These are phyloP conservation scores for Battus philenor DNA, from an alignment of 1,140 invertebrate species.

Conservation along the genomic window DNA sequence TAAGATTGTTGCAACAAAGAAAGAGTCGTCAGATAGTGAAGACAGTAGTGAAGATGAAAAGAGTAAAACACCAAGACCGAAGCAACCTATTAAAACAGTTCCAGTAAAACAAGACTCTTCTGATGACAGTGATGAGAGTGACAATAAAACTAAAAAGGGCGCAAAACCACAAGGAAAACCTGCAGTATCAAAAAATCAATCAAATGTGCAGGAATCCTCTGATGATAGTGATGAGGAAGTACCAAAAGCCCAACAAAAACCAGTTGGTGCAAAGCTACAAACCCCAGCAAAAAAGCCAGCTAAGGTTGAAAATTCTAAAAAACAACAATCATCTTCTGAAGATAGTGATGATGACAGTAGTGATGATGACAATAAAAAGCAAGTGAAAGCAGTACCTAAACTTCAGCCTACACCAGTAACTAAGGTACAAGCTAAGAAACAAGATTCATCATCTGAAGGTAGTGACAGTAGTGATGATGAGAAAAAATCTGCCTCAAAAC, in stretches of 20 bases:
- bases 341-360: constrained; percentile 13
- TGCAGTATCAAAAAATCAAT: constrained; percentile 27
- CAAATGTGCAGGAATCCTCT: too few relatives aligned
- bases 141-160: constrained; percentile 26
- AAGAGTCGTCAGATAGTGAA: constrained; percentile 37
- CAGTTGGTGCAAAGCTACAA: constrained; percentile 11
- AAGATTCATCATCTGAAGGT: constrained; percentile 40
- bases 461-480: constrained; percentile 44
- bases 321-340: constrained; percentile 11
- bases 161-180: constrained; percentile 24
- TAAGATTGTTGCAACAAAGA: constrained; percentile 18
- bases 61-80: constrained; percentile 20
- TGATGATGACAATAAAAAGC: constrained; percentile 6
- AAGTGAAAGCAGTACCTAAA: constrained; percentile 15
- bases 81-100: constrained; percentile 18
- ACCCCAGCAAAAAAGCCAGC: constrained; percentile 2
- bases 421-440: constrained; percentile 20
- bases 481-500: constrained; percentile 20
- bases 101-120: constrained; percentile 29
- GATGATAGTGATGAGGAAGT: constrained; percentile 34
- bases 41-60: constrained; percentile 32
- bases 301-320: too few relatives aligned
- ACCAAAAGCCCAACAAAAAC: constrained; percentile 20
- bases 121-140: constrained; percentile 31
- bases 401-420: constrained; percentile 21